phyloP scores from a whole-genome alignment of 1,140 invertebrate genomes.

The Hyposmocoma kahamanoa region DNA sequence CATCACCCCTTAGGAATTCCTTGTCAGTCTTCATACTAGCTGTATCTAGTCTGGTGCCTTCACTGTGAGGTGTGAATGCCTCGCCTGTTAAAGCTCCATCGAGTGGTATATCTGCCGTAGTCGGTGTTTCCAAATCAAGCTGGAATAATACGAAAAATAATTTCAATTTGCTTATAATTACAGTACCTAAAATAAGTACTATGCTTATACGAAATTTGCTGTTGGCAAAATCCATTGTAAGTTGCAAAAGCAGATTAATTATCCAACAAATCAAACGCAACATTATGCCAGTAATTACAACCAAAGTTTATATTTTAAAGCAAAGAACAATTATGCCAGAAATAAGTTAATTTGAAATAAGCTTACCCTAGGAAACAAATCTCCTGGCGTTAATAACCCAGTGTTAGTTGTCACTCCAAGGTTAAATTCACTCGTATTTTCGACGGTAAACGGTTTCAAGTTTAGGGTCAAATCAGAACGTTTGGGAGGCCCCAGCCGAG shows the following conservation, averaged over 20 bases:
- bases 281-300: no score
- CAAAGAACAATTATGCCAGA: no score
- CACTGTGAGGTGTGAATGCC: slow-evolving; percentile 42
- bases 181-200: no score
- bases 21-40: slow-evolving; percentile 35
- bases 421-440: no score
- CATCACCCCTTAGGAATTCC: slow-evolving; percentile 46
- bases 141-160: slow-evolving; percentile 25
- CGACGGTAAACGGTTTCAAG: slow-evolving; percentile 44
- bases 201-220: no score
- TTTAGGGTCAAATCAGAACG: slow-evolving; percentile 55
- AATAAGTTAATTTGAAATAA: no score
- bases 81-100: slow-evolving; percentile 43
- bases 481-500: slow-evolving; percentile 23
- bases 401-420: slow-evolving; percentile 33
- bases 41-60: slow-evolving; percentile 33
- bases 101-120: slow-evolving; percentile 52
- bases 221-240: no score
- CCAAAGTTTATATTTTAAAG: no score
- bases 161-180: no score
- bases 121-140: slow-evolving; percentile 69
- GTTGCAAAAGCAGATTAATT: no score
- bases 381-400: slow-evolving; percentile 50
- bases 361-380: slow-evolving; percentile 51
- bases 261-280: no score